Conservation (phyloP, 2,888 invertebrate species). For the Calameuta filiformis region DNA sequence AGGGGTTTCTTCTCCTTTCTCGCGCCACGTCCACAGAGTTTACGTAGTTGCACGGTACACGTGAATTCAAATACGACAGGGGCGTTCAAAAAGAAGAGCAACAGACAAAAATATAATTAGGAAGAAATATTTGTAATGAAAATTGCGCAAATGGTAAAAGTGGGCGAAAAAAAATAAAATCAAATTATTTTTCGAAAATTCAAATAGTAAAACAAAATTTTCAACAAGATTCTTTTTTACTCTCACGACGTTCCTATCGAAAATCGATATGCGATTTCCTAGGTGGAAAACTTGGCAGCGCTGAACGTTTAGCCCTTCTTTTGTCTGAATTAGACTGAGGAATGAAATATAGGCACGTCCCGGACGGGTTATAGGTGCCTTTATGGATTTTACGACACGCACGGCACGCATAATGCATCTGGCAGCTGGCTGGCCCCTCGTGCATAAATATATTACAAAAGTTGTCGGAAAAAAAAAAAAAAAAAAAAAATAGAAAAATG, state of each 20-base stretch:
- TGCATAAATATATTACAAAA: constrained; percentile 21
- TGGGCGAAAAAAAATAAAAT: too few species aligned
- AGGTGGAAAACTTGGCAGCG: constrained; percentile 9
- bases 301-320: constrained; percentile 19
- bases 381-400: constrained; percentile 42
- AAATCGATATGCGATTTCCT: constrained; percentile 43
- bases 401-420: constrained; percentile 33
- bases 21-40: constrained; percentile 11
- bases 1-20: neutral
- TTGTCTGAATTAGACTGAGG: constrained; percentile 35
- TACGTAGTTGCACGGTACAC: constrained; percentile 23
- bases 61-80: neutral
- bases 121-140: neutral
- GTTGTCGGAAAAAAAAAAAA: constrained; percentile 12
- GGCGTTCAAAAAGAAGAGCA: neutral
- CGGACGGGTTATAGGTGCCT: constrained; percentile 36
- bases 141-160: neutral
- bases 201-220: neutral
- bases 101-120: neutral
- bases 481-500: too few species aligned
- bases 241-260: constrained; percentile 19
- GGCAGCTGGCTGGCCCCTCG: constrained; percentile 19
- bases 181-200: too few species aligned
- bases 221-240: constrained; percentile 13
- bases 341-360: constrained; percentile 33